phyloP scores from a whole-genome alignment of 2,888 invertebrate genomes.

The Cephalotes varians region DNA sequence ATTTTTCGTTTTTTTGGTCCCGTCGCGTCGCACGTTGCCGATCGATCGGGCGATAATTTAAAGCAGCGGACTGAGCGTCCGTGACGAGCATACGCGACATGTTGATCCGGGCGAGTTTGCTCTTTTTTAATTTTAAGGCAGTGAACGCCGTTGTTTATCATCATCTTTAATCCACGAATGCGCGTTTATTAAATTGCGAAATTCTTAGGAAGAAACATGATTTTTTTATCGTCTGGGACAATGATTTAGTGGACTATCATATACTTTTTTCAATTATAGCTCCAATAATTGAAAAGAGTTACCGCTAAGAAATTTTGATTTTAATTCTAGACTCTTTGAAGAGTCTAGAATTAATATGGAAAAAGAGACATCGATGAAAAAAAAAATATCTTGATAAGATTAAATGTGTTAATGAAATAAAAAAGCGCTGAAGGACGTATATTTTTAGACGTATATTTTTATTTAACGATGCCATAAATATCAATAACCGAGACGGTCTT shows the following conservation, averaged over 20 bases:
- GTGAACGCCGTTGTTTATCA: neutral
- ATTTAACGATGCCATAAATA: neutral
- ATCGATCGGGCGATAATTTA: conserved; percentile 40
- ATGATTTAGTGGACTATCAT: neutral
- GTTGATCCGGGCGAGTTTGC: neutral
- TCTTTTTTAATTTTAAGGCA: neutral
- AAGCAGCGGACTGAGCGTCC: neutral
- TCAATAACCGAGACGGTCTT: conserved; percentile 1
- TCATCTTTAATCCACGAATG: neutral
- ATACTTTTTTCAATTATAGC: neutral
- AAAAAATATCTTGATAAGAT: neutral
- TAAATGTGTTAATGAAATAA: neutral
- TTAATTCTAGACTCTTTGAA: neutral
- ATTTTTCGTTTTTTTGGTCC: conserved; percentile 53
- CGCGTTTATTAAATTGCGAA: neutral
- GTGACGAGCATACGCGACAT: neutral
- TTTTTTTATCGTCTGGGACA: neutral
- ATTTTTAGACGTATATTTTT: neutral
- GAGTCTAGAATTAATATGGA: too few relatives aligned
- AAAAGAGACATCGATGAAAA: neutral
- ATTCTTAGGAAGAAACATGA: neutral
- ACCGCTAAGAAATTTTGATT: neutral
- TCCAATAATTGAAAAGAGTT: neutral
- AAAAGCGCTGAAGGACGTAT: neutral
- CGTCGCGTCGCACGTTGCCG: conserved; percentile 23